Base-by-base conservation (phyloP, 2,888 invertebrate species). In the Archaeoteleia sp. region DNA sequence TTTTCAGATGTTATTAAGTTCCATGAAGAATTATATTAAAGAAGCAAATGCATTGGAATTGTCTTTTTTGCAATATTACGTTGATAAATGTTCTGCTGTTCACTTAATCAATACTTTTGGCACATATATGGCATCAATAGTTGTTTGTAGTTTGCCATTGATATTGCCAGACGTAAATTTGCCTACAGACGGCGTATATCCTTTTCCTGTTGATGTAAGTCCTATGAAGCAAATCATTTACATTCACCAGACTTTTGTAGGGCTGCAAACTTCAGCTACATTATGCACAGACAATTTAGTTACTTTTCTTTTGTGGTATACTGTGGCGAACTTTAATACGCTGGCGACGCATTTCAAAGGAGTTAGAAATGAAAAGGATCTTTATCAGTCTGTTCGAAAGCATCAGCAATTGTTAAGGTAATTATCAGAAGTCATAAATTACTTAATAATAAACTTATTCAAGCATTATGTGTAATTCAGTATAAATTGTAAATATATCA, bases 231-330 rank as follows among this genome's bases (percentile, higher is more conserved):
- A 48, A 15, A 9, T 74, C 0, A 55, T 74, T 7, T 78, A 74
- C 39, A 0, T 73, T 1, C 76, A 76, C 54, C 78, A 77, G 49
- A 70, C 72, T 4, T 14, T 74, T 1, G 67, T 39, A 5, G 72
- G 71, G 1, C n/a, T 74, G 14, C 77, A 76, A 29, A 67, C 67
- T 13, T 42, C 70, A 1, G 66, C 72, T 5, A 71, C 67, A 8
- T 67, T 74, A 9, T 65, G 71, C 6, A 43, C 73, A 0, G 78
- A 79, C 46, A 71, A 73, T 58, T 73, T 73, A 8, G 57, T 71
- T 2, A 74, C 73, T 3, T n/a, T 74, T 1, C 17, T 75, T 1
- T 30, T 79, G 13, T 79, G 76, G 78, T 79, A 73, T 48, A 30
- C 60, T 1, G 63, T 72, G 7, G 71, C 73, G 1, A 76, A 73